These are phyloP conservation scores for Hyalella azteca DNA, from an alignment of 2,888 invertebrate genomes.

Conservation along the genomic window DNA sequence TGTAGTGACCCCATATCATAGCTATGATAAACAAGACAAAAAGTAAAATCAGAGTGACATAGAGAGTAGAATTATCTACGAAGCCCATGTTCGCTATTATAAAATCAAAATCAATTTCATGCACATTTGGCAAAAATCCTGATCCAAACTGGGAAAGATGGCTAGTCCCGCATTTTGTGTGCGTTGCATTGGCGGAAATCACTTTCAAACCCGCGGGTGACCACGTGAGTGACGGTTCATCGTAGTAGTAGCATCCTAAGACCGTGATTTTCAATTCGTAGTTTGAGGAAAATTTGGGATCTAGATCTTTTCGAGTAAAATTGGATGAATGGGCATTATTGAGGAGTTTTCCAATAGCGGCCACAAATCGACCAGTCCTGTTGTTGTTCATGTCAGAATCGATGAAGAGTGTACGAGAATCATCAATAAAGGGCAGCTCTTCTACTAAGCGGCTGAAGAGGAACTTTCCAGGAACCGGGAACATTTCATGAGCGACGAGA, in stretches of 20 bases:
- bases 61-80: conserved; percentile 65
- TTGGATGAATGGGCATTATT: background rate
- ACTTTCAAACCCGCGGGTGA: conserved; percentile 60
- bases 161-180: conserved; percentile 44
- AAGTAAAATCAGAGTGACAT: conserved; percentile 64
- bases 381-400: conserved; percentile 40
- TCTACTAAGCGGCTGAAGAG: conserved; percentile 13
- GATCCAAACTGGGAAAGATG: conserved; percentile 66
- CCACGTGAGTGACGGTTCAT: conserved; percentile 60
- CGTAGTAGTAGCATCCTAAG: conserved; percentile 63
- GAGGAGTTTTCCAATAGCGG: conserved; percentile 38
- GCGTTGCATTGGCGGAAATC: background rate
- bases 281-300: conserved; percentile 51
- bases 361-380: conserved; percentile 44
- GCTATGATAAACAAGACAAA: conserved; percentile 62
- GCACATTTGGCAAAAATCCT: conserved; percentile 65
- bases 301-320: conserved; percentile 38
- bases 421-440: conserved; percentile 29
- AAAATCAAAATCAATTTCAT: conserved; percentile 66
- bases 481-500: conserved; percentile 42
- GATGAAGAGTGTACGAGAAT: conserved; percentile 41
- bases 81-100: conserved; percentile 65
- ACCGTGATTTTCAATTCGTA: conserved; percentile 62
- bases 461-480: conserved; percentile 48
- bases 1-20: conserved; percentile 63